These are phyloP conservation scores for Zaprionus lachaisei DNA, from an alignment of 1,140 invertebrate species.

Conservation along the genomic window DNA sequence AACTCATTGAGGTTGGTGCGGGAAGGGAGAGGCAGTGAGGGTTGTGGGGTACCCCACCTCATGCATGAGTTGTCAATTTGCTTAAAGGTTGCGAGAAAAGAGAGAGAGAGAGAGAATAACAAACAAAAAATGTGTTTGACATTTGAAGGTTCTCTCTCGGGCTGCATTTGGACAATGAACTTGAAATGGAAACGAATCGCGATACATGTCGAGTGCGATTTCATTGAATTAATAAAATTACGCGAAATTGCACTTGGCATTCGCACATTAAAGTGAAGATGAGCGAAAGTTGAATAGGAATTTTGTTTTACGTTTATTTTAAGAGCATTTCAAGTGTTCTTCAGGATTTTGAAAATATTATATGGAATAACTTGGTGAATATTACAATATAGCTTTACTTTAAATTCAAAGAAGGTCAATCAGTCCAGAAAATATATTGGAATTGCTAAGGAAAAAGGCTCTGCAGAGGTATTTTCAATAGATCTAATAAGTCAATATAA, in stretches of 20 bases:
- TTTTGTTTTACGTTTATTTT: background rate
- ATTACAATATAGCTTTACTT: no score
- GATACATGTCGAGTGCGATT: constrained; percentile 32
- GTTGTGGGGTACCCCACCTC: constrained; percentile 9
- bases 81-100: constrained; percentile 35
- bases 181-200: constrained; percentile 37
- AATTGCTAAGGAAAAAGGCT: no score
- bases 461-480: no score
- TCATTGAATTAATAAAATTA: constrained; percentile 44
- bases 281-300: background rate
- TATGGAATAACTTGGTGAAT: no score
- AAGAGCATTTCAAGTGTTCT: background rate
- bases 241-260: constrained; percentile 40
- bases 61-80: constrained; percentile 60
- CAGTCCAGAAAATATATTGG: no score
- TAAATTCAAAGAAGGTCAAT: no score
- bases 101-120: background rate
- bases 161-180: constrained; percentile 71
- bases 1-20: background rate
- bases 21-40: constrained; percentile 1
- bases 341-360: no score
- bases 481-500: no score
- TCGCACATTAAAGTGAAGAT: background rate
- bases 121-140: constrained; percentile 50
- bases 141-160: constrained; percentile 51